phyloP scores from a whole-genome alignment of 2,888 invertebrate genomes.

The Margaritifera margaritifera region DNA sequence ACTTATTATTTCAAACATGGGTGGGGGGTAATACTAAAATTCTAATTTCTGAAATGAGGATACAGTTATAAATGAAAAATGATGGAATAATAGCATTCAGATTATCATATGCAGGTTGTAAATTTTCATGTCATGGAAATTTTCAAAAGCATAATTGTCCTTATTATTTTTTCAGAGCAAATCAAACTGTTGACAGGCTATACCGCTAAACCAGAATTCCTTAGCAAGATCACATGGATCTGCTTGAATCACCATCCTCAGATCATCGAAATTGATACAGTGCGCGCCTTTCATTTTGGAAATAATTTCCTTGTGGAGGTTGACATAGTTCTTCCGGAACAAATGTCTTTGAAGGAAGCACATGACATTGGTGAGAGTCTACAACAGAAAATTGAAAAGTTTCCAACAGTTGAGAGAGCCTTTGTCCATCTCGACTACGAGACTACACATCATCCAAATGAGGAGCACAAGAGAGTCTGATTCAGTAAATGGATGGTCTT shows the following conservation, averaged over 20 bases:
- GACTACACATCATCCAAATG: conserved; percentile 72
- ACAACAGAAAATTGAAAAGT: conserved; percentile 73
- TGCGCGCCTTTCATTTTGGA: conserved; percentile 75
- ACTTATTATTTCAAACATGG: too few species aligned
- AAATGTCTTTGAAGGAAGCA: conserved; percentile 71
- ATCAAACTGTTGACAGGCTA: conserved; percentile 69
- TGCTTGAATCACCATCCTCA: conserved; percentile 65
- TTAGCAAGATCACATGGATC: conserved; percentile 70
- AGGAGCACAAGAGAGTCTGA: conserved; percentile 74
- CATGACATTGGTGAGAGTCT: conserved; percentile 75
- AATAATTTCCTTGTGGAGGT: conserved; percentile 73
- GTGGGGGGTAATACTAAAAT: too few species aligned
- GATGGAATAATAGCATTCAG: too few species aligned
- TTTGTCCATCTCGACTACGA: conserved; percentile 76
- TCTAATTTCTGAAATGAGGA: too few species aligned
- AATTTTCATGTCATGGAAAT: neutral
- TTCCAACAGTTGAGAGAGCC: conserved; percentile 74
- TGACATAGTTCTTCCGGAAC: conserved; percentile 72
- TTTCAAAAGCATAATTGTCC: neutral
- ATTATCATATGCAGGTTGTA: too few species aligned
- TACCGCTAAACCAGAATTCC: conserved; percentile 67
- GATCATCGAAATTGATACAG: conserved; percentile 72
- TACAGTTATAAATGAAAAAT: too few species aligned
- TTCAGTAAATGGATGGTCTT: conserved; percentile 6
- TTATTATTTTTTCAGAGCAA: conserved; percentile 57